phyloP scores from a whole-genome alignment of 53 echinoderm and acorn worm species.

The Pentamera pediparva region DNA sequence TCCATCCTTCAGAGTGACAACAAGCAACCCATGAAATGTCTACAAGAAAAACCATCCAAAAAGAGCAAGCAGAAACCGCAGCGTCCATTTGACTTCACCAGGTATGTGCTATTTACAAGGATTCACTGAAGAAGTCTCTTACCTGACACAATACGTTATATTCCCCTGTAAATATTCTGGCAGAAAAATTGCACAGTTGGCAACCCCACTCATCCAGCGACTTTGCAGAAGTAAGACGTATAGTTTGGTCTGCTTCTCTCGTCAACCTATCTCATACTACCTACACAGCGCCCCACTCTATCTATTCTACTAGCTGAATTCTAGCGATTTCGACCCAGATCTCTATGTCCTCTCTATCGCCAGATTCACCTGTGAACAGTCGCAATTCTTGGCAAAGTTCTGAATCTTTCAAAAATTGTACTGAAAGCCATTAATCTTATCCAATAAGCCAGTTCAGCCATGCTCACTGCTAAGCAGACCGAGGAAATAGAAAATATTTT shows the following conservation, averaged over 20 bases:
- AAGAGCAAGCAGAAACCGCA: neutral
- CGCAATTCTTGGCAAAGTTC: too few relatives aligned
- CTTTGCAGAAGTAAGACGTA: neutral
- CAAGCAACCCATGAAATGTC: neutral
- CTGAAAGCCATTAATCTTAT: too few relatives aligned
- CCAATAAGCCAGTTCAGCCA: too few relatives aligned
- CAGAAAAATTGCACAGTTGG: neutral
- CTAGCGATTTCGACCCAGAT: too few relatives aligned
- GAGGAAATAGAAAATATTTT: too few relatives aligned
- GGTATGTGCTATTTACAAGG: neutral
- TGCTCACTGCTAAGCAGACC: too few relatives aligned
- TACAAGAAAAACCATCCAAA: neutral
- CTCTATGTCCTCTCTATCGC: too few relatives aligned
- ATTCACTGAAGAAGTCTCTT: neutral
- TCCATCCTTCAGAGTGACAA: neutral
- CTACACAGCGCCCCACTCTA: too few relatives aligned
- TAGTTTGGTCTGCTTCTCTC: neutral
- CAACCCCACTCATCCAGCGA: neutral
- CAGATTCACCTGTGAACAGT: too few relatives aligned
- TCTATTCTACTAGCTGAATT: too few relatives aligned
- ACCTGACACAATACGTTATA: neutral
- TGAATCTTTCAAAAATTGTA: too few relatives aligned
- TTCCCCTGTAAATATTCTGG: neutral
- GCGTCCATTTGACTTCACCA: constrained; percentile 5
- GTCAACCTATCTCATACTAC: too few relatives aligned